Evolutionary conservation across 2,888 invertebrate species (phyloP), one percentile per base, ranked within the genome.

Genomic region (Malthinus flaveolus): DNA sequence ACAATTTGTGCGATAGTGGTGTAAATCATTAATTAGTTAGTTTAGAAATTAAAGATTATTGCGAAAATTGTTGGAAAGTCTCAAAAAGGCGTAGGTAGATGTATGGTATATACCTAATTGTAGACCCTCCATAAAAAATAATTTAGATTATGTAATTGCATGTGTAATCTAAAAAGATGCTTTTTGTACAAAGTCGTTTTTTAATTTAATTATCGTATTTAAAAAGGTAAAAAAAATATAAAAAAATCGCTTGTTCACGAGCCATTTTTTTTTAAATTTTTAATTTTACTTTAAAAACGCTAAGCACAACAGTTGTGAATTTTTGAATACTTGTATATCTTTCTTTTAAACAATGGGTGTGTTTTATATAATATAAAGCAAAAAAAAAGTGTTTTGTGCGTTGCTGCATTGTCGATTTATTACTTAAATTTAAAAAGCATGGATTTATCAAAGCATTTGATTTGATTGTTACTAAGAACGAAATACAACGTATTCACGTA

Each of bases 141-240:
- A 72, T 70, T 73, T 77, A 78, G 75, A 74, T 73, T 73, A 76
- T 68, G 74, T 70, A 71, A 66, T 23, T 77, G 78, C 78, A 78
- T 78, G 78, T 77, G 75, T 73, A 73, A 75, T 70, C 72, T 74
- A 73, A 66, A 71, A 70, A 74, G 76, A 55, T 51, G 77, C 77
- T 77, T 78, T 75, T 77, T 78, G 78, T 78, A 78, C 77, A 78
- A 76, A 78, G 75, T 74, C 74, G 73, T 74, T 75, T 72, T 65
- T 68, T 23, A 61, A 67, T 56, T 70, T 67, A 66, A 62, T 64
- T 58, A 49, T 50, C 49, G 46, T 42, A 42, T 23, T 23, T 23
- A 23, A 23, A 23, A 23, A 23, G 23, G 23, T 42, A 42, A 42
- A 42, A 42, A 42, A 52, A 49, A 53, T 59, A 57, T 59, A 61